Base-by-base conservation (phyloP, 2,797 vertebrate genomes). In the Brachymystax lenok region DNA sequence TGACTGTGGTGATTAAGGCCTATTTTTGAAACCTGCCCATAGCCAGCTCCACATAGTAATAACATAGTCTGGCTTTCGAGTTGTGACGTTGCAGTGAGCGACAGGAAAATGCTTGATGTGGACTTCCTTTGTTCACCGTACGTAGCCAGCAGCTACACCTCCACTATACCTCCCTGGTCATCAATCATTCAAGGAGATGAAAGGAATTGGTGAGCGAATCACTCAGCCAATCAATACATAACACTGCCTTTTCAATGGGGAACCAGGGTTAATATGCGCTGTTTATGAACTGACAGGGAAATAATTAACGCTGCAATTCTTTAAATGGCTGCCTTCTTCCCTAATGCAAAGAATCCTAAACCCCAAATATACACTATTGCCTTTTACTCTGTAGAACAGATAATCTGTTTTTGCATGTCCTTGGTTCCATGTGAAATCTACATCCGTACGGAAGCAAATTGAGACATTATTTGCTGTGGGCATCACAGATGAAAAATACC, bases 261-360 rank as follows among this genome's bases (percentile, higher is more conserved):
- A 64, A 82, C 83, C 81, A 87, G 87, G 87, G 86, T 88, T 87
- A 87, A 85, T 85, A 84, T 76, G 46, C 75, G 74, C 71, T 19
- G 81, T 81, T 83, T 72, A 74, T 78, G 75, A 83, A 76, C 75
- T 71, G 69, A 76, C 80, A 69, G 28, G 73, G 72, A 77, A 86
- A 82, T 81, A 81, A 87, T 24, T 81, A 83, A 75, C 64, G 19
- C 24, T 24, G 7, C 80, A 79, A 72, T 74, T 79, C n/a, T 83
- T 0, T 28, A 59, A n/a, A n/a, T n/a, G n/a, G n/a, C n/a, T n/a
- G n/a, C n/a, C n/a, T n/a, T n/a, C n/a, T n/a, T n/a, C n/a, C n/a
- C n/a, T n/a, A n/a, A n/a, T n/a, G n/a, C n/a, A n/a, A n/a, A n/a
- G n/a, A n/a, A n/a, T n/a, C n/a, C 21, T n/a, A 24, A 56, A 6